These are phyloP conservation scores for Drosophila arizonae DNA, from an alignment of 1,140 invertebrate species.

Conservation along the genomic window DNA sequence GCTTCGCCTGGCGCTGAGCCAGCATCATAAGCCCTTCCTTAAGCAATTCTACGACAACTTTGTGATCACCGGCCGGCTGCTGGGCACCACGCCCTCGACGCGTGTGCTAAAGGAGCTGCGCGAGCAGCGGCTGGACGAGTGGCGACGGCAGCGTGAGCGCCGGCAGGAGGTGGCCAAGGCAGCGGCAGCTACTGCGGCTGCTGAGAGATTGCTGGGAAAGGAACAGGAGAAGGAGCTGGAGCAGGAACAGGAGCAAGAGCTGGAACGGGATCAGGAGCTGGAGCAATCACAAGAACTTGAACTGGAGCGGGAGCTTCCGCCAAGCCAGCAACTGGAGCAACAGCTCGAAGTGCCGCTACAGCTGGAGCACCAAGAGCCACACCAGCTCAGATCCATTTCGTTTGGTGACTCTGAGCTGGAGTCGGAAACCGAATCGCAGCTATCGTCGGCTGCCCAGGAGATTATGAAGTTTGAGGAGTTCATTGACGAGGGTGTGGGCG, in stretches of 20 bases:
- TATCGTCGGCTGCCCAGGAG: slow-evolving; percentile 74
- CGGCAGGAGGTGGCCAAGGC: slow-evolving; percentile 40
- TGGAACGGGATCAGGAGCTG: slow-evolving; percentile 19
- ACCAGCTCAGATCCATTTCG: slow-evolving; percentile 58
- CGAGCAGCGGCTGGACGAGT: slow-evolving; percentile 69
- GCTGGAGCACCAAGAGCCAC: slow-evolving; percentile 50
- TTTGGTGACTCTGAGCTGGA: slow-evolving; percentile 73
- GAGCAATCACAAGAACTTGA: not conserved
- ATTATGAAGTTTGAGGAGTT: slow-evolving; percentile 81
- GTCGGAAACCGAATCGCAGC: slow-evolving; percentile 76
- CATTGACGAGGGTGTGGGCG: slow-evolving; percentile 77
- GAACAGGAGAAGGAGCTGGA: slow-evolving; percentile 19
- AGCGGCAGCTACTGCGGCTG: slow-evolving; percentile 38
- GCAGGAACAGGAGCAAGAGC: slow-evolving; percentile 18
- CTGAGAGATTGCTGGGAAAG: slow-evolving; percentile 22
- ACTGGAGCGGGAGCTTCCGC: too few relatives aligned
- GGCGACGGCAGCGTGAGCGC: slow-evolving; percentile 63
- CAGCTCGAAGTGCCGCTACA: slow-evolving; percentile 40
- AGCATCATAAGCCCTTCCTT: slow-evolving; percentile 77
- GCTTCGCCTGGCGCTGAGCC: slow-evolving; percentile 66
- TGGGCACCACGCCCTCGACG: slow-evolving; percentile 71
- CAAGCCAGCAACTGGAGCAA: slow-evolving; percentile 41
- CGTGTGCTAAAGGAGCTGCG: slow-evolving; percentile 63
- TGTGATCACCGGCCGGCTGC: slow-evolving; percentile 63
- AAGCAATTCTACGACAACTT: slow-evolving; percentile 77